Evolutionary conservation across 2,113 vertebrate genomes (phyloP), one percentile per base, ranked within the genome.

Genomic region (Psammodynastes pulverulentus): DNA sequence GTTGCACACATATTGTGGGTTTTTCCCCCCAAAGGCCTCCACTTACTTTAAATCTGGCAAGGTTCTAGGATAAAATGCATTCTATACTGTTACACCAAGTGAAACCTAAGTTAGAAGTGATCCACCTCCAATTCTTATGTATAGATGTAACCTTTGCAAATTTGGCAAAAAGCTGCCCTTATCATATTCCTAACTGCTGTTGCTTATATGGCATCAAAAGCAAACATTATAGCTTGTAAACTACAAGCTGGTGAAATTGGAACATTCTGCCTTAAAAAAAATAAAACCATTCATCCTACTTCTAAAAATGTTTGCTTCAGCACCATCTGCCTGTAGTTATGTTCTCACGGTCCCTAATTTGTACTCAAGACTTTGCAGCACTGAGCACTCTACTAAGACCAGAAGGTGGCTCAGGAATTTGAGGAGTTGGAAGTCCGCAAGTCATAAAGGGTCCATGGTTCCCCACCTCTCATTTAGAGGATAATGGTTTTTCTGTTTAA

Each of bases 1-100:
- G 53, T 90, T 87, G 89, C 87, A 94, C 21, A 48, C 49, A 5
- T 92, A 92, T 52, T 89, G 67, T 93, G 29, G n/a, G n/a, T n/a
- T 86, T 86, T 62, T 72, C 58, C 91, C 34, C 91, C 46, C 72
- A 51, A 72, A 94, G 88, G 88, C 72, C 52, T 79, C 46, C 29
- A 39, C 51, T 92, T 58, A 46, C 90, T 92, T 94, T 56, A 92
- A 13, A 91, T 54, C 94, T 2, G 93, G 62, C 84, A 89, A 88
- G 0, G 91, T 43, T 93, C 49, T 29, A 93, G 84, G 21, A 93
- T 29, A 94, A 92, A 53, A 91, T 89, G 26, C 6, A 34, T 84
- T 3, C 0, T 79, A 91, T 62, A 8, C 39, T 39, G 17, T 43
- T 72, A 4, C 5, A 29, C n/a, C 87, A 53, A 39, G 3, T 0